Evolutionary conservation across 2,113 vertebrate species (phyloP).

Genomic region (Rhea pennata): DNA sequence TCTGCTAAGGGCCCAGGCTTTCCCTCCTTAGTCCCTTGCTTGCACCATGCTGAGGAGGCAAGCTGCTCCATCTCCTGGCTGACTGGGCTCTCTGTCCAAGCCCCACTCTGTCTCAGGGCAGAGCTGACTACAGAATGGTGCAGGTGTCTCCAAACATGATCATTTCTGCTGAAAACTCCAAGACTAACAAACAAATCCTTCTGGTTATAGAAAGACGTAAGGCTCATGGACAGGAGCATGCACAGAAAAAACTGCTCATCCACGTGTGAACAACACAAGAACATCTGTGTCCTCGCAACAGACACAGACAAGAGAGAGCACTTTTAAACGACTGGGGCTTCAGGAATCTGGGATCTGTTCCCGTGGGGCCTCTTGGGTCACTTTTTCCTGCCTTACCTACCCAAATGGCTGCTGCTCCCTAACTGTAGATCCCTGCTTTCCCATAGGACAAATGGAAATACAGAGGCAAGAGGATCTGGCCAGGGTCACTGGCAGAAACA

Average conservation of each 20-base stretch:
- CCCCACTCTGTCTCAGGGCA: neutral
- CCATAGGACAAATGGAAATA: neutral
- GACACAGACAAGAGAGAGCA: neutral
- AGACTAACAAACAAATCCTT: neutral
- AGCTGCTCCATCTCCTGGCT: slow-evolving; percentile 51
- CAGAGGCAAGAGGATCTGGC: neutral
- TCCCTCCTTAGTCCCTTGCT: neutral
- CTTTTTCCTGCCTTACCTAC: neutral
- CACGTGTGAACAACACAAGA: neutral
- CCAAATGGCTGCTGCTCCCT: neutral
- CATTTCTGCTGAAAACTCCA: neutral
- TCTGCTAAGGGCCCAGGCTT: neutral
- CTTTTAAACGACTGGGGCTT: neutral
- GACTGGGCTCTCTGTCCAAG: neutral
- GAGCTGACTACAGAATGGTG: neutral
- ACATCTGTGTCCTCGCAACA: neutral
- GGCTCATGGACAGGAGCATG: neutral
- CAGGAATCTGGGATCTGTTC: neutral
- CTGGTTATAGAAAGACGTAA: neutral
- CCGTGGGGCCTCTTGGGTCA: neutral
- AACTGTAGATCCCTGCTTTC: neutral
- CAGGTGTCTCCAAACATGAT: neutral
- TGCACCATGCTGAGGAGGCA: neutral
- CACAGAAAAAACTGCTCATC: neutral
- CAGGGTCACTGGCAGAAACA: neutral